Percentiles rank a stretch among this genome's conserved stretches.
Evolutionary conservation across 2,113 vertebrate genomes (phyloP).

Genomic region (Bungarus multicinctus): DNA sequence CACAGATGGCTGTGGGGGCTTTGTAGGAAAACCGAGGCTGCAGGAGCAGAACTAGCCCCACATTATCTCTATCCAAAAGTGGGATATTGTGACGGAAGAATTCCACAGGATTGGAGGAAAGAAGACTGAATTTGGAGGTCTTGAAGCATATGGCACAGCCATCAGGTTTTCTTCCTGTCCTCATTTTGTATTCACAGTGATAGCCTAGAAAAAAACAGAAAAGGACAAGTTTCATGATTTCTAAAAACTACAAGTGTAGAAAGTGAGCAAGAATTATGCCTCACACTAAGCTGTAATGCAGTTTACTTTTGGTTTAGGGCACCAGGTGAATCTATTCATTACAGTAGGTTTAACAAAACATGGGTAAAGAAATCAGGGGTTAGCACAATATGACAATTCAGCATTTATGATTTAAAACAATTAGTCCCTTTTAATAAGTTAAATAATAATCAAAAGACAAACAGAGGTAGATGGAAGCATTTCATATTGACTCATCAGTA

Average conservation of each 20-base stretch:
- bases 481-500: too few relatives aligned
- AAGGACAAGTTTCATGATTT: not conserved
- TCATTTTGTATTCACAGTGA: conserved; percentile 91
- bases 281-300: not conserved
- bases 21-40: conserved; percentile 66
- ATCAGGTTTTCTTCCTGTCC: conserved; percentile 90
- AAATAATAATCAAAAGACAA: too few relatives aligned
- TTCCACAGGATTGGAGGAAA: conserved; percentile 85
- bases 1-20: conserved; percentile 66
- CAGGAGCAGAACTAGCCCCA: conserved; percentile 86
- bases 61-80: conserved; percentile 93
- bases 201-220: conserved; percentile 76
- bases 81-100: conserved; percentile 82
- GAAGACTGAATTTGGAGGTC: conserved; percentile 80
- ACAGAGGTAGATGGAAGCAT: too few relatives aligned
- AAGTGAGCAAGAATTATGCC: not conserved
- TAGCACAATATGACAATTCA: not conserved
- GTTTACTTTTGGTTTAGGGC: not conserved
- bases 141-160: conserved; percentile 92
- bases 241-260: not conserved
- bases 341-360: not conserved
- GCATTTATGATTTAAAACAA: not conserved
- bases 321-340: not conserved
- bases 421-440: too few relatives aligned
- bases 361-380: not conserved